phyloP scores from a whole-genome alignment of 1,140 invertebrate species.

The Calliphora vicina region DNA sequence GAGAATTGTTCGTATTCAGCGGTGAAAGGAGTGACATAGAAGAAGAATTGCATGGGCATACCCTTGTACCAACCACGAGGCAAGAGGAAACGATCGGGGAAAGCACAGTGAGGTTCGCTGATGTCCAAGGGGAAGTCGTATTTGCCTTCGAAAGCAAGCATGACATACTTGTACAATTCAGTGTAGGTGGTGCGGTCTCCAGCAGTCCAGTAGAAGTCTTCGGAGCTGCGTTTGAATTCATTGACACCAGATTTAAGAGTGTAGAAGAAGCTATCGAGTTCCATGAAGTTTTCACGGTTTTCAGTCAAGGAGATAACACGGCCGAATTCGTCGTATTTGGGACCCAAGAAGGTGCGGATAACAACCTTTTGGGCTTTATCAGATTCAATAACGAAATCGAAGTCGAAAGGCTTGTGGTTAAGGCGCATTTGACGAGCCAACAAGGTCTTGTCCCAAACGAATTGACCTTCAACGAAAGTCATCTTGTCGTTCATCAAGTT shows the following conservation, averaged over 20 bases:
- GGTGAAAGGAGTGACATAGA: constrained; percentile 63
- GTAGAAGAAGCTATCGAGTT: constrained; percentile 75
- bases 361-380: constrained; percentile 65
- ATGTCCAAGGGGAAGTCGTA: constrained; percentile 65
- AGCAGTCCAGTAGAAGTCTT: constrained; percentile 70
- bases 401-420: constrained; percentile 73
- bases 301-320: constrained; percentile 68
- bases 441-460: constrained; percentile 13
- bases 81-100: constrained; percentile 69
- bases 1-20: constrained; percentile 55
- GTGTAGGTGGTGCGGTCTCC: constrained; percentile 71
- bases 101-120: constrained; percentile 66
- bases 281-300: constrained; percentile 71
- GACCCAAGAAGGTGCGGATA: constrained; percentile 68
- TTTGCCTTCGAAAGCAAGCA: constrained; percentile 64
- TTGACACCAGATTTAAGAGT: constrained; percentile 73
- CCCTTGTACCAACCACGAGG: constrained; percentile 70
- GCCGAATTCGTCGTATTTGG: constrained; percentile 67
- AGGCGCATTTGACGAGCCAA: constrained; percentile 62
- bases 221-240: constrained; percentile 71
- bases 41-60: constrained; percentile 70
- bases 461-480: constrained; percentile 30
- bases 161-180: constrained; percentile 68
- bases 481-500: constrained; percentile 67
- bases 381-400: constrained; percentile 65